Percentiles rank a stretch among this genome's conserved stretches.
These are phyloP conservation scores for Hermatobates lingyangjiaoensis DNA, from an alignment of 1,140 invertebrate genomes.

Conservation along the genomic window DNA sequence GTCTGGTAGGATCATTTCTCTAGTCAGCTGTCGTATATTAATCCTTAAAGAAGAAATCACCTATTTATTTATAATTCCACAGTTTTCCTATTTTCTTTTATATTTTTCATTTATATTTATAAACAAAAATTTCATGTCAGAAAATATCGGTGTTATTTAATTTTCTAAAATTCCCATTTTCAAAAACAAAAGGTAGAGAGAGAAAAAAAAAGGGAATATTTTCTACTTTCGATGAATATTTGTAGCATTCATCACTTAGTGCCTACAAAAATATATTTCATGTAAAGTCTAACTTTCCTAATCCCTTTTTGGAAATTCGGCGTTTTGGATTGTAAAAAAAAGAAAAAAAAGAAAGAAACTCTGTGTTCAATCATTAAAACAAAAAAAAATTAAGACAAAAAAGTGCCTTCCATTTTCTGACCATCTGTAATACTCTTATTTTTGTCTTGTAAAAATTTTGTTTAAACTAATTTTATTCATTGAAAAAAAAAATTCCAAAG, in stretches of 20 bases:
- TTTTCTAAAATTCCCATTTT: background rate
- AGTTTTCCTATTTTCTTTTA: no score
- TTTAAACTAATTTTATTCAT: no score
- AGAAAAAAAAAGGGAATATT: background rate
- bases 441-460: background rate
- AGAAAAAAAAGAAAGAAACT: background rate
- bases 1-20: no score
- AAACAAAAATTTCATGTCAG: no score
- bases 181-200: background rate
- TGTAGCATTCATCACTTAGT: slow-evolving; percentile 8
- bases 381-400: background rate
- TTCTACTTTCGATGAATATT: background rate
- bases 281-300: slow-evolving; percentile 6
- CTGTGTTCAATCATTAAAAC: background rate
- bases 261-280: slow-evolving; percentile 12
- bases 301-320: background rate
- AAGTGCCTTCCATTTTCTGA: slow-evolving; percentile 3
- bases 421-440: slow-evolving; percentile 7
- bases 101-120: no score
- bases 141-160: no score
- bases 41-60: no score
- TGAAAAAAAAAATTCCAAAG: no score
- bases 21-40: no score
- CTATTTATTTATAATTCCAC: no score
- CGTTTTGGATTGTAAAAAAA: slow-evolving; percentile 8